Conservation (phyloP, 2,797 vertebrate species). For the Propithecus deckenii region DNA sequence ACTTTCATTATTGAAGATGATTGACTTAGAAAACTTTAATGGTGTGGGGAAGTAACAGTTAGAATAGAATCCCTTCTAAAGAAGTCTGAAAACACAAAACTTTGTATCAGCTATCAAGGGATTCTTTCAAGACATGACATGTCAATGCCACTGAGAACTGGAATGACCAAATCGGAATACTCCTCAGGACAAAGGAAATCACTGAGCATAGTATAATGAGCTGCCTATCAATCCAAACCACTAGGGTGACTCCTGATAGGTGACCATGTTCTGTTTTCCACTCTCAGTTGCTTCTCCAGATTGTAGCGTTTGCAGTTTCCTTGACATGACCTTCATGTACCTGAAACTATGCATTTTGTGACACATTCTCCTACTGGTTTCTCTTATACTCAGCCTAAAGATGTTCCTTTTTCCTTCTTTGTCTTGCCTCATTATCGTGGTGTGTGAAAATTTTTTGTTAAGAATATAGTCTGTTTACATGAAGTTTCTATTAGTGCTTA, state of each 20-base stretch:
- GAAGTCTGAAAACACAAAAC: neutral
- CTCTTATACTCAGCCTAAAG: neutral
- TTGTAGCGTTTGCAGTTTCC: neutral
- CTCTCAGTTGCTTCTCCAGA: neutral
- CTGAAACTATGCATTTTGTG: neutral
- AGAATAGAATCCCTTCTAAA: neutral
- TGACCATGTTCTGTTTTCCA: neutral
- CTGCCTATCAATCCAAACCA: neutral
- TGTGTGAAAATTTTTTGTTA: neutral
- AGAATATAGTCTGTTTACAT: neutral
- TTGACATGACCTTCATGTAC: neutral
- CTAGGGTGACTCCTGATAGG: neutral
- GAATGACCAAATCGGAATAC: neutral
- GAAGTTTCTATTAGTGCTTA: neutral
- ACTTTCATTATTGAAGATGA: neutral
- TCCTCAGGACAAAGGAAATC: neutral
- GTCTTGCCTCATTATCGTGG: neutral
- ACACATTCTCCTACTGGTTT: neutral
- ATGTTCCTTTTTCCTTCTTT: neutral
- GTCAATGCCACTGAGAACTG: neutral
- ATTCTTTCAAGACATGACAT: neutral
- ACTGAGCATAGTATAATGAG: neutral
- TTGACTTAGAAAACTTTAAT: neutral
- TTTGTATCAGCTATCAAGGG: neutral
- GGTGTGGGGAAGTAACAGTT: neutral